Conservation (phyloP, 2,113 vertebrate species). For the Orycteropus afer region DNA sequence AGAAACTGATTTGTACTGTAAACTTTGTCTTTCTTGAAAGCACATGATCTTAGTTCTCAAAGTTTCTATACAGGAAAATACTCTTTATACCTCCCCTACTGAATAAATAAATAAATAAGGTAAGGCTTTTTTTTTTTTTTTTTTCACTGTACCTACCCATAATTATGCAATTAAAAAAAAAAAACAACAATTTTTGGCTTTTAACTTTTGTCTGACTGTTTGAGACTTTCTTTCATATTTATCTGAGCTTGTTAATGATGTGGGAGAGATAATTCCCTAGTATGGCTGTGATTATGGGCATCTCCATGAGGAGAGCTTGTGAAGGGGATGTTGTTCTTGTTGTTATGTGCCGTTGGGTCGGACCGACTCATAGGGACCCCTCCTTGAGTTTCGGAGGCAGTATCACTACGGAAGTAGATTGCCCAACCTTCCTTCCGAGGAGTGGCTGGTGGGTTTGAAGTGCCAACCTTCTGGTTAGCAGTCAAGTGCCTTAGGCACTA, state of each 20-base stretch:
- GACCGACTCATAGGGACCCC: too few relatives aligned
- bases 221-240: not conserved
- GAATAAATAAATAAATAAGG: not conserved
- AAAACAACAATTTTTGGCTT: not conserved
- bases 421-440: too few relatives aligned
- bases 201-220: not conserved
- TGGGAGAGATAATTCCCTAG: not conserved
- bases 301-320: not conserved
- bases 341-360: too few relatives aligned
- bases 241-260: slow-evolving; percentile 7
- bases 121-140: not conserved
- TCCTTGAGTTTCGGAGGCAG: too few relatives aligned
- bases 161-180: not conserved
- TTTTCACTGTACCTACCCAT: not conserved
- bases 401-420: too few relatives aligned
- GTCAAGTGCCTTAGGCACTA: too few relatives aligned
- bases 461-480: too few relatives aligned
- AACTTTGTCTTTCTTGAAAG: not conserved
- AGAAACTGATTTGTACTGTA: not conserved
- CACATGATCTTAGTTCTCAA: not conserved
- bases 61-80: slow-evolving; percentile 10
- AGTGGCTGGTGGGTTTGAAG: too few relatives aligned
- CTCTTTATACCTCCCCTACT: not conserved
- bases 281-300: not conserved
- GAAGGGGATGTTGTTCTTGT: not conserved